Evolutionary conservation across 1,140 invertebrate species (phyloP), one percentile per base, ranked within the genome.

Genomic region (Euwallacea similis): DNA sequence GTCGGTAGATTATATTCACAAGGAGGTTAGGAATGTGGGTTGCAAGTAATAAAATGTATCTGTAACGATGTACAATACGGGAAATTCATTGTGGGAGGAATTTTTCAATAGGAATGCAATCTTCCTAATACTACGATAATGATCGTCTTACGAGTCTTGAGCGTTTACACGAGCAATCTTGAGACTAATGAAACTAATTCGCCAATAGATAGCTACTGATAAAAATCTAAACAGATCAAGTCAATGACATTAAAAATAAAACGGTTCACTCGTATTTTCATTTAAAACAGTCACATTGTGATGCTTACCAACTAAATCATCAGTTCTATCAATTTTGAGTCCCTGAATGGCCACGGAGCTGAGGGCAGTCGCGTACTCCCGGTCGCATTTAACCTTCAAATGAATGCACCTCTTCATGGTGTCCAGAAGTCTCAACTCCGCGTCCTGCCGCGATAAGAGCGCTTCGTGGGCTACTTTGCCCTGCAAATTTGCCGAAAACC

Each of bases 391-490:
- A 77, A 95, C 89, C 81, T 96, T 93, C 44, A 89, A 87, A 63
- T 89, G 86, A 13, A 98, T 83, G 77, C 93, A 94, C 55, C 93
- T 84, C 73, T 91, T 90, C 89, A 97, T 94, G 66, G 90, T 90
- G 79, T 97, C 95, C 82, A 97, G 86, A 8, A 97, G 87, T 69
- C 93, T 87, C 42, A 97, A 87, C 82, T 97, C 95, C 9, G 93
- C 93, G 81, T 98, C 95, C 83, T 96, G 94, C 16, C 95, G 86
- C 15, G 87, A 87, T 42, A 96, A 85, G 62, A 97, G 83, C 66
- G 93, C 93, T 81, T 96, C 94, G 80, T 96, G 94, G 68, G 89
- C 89, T 68, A 87, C 87, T 76, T 90, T 88, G 50, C 93, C 92
- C 81, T 94, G 91, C 42, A 94, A 86, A 78, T 89, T 90, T 74